These are phyloP conservation scores for Petrolisthes cinctipes DNA, from an alignment of 2,888 invertebrate genomes.

Conservation along the genomic window DNA sequence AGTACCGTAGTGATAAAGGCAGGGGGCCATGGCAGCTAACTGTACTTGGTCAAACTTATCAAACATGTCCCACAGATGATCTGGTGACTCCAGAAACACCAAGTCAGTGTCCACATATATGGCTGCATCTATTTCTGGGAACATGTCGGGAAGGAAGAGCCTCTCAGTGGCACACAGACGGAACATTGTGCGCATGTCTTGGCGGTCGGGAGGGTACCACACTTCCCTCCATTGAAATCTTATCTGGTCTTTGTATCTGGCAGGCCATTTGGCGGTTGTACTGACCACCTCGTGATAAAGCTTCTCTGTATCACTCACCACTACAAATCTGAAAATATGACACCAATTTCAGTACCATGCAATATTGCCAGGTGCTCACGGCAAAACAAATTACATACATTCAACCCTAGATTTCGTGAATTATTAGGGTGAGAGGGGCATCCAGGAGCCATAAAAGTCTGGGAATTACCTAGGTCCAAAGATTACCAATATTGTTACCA, in stretches of 20 bases:
- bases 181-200: slow-evolving; percentile 67
- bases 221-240: slow-evolving; percentile 40
- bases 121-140: slow-evolving; percentile 69
- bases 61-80: slow-evolving; percentile 70
- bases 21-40: slow-evolving; percentile 70
- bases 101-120: slow-evolving; percentile 72
- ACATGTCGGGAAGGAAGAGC: slow-evolving; percentile 68
- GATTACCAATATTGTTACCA: no score
- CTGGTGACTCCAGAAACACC: slow-evolving; percentile 70
- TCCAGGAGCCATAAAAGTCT: no score
- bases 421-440: background rate
- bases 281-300: slow-evolving; percentile 35
- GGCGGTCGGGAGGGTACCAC: slow-evolving; percentile 60
- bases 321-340: slow-evolving; percentile 41
- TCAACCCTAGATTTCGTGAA: background rate
- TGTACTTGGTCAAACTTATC: slow-evolving; percentile 66
- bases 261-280: slow-evolving; percentile 37
- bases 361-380: background rate
- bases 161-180: slow-evolving; percentile 67
- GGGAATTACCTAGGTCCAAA: no score
- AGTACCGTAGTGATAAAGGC: slow-evolving; percentile 71
- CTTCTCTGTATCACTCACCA: slow-evolving; percentile 49
- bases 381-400: background rate
- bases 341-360: background rate
- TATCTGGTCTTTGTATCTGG: slow-evolving; percentile 22